These are phyloP conservation scores for Gobio gobio DNA, from an alignment of 2,113 vertebrate genomes.

Conservation along the genomic window DNA sequence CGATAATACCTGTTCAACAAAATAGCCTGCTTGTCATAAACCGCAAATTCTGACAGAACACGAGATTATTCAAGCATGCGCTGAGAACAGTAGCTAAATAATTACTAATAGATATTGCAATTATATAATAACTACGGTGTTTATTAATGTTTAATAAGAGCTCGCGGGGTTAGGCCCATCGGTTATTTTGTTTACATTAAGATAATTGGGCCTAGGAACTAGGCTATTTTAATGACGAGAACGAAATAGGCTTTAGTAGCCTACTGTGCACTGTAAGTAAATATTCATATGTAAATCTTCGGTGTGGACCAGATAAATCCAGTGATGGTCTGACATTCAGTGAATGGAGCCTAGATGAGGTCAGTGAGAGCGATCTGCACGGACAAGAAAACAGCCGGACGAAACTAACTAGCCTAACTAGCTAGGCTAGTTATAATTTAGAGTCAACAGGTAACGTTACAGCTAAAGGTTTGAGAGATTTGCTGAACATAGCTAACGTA, in stretches of 20 bases:
- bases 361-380: background rate
- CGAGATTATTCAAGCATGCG: background rate
- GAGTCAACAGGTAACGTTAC: too few relatives aligned
- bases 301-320: background rate
- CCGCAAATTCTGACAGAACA: background rate
- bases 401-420: too few relatives aligned
- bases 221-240: background rate
- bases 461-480: background rate
- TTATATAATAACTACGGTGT: background rate
- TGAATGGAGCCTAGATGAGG: background rate
- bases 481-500: background rate
- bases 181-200: background rate
- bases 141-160: background rate
- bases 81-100: background rate
- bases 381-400: background rate
- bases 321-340: background rate
- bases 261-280: background rate
- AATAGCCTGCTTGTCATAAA: background rate
- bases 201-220: background rate
- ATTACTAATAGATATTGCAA: background rate
- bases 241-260: too few relatives aligned
- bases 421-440: too few relatives aligned
- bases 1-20: too few relatives aligned
- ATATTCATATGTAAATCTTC: background rate
- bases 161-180: background rate